A percentile compares a stretch with the other conserved stretches of the same genome.
Evolutionary conservation across 2,797 vertebrate genomes (phyloP).

Genomic region (Aselliscus stoliczkanus): DNA sequence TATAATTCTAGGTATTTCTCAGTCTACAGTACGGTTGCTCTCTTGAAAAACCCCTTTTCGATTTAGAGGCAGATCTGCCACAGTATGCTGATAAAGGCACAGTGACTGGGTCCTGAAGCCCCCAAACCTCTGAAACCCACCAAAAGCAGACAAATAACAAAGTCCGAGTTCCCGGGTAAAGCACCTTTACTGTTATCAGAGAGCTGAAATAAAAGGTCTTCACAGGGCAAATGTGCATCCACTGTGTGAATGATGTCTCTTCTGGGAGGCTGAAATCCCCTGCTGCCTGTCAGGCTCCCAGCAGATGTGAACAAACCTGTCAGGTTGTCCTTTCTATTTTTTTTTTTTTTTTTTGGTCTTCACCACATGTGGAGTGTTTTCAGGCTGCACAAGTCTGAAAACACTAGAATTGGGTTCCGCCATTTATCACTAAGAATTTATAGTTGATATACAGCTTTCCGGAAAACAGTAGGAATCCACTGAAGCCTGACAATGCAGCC

Average conservation of each 20-base stretch:
- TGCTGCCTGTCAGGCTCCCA: neutral
- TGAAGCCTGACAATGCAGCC: slow-evolving; percentile 48
- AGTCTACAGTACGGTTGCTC: neutral
- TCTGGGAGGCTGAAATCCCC: neutral
- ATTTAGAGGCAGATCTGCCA: neutral
- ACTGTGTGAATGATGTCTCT: neutral
- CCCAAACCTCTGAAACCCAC: neutral
- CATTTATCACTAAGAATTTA: slow-evolving; percentile 68
- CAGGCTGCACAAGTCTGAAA: neutral
- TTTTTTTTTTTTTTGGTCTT: neutral
- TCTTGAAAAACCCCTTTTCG: neutral
- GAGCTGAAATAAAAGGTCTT: neutral
- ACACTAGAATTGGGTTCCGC: neutral
- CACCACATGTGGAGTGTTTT: neutral
- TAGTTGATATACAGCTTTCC: slow-evolving; percentile 61
- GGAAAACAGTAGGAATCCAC: slow-evolving; percentile 59
- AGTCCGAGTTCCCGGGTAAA: neutral
- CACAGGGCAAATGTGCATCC: neutral
- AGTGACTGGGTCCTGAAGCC: neutral
- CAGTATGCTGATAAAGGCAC: neutral
- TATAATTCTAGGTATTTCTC: neutral
- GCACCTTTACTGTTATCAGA: neutral
- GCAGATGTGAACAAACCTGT: neutral
- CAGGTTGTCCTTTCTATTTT: neutral
- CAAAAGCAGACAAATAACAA: neutral